Base-by-base conservation (phyloP, 2,888 invertebrate genomes). In the Masnerella sp. region DNA sequence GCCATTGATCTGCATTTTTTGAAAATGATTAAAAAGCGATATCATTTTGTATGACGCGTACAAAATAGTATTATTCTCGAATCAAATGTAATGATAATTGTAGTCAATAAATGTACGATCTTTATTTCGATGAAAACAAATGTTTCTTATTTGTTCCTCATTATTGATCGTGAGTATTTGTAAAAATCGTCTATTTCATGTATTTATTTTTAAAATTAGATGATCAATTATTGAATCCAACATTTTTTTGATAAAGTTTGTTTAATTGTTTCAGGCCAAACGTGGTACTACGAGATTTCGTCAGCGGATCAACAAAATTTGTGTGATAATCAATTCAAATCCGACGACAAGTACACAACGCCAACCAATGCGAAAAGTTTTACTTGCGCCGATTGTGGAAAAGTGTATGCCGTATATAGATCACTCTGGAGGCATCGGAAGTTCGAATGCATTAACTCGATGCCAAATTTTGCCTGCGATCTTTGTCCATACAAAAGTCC, bases 381-480 rank as follows among this genome's bases (percentile, higher is more conserved):
- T 68, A 54, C 76, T n/a, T 86, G 86, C 58, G 51, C 69, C 5
- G 81, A 82, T 20, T 86, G 86, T 59, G 85, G 86, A 20, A 85
- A 84, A 43, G 68, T 77, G 11, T 86, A 86, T 68, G 78, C 81
- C 9, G 85, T 84, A 2, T 76, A 79, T 40, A 81, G 85, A 18
- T 86, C 85, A 0, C 77, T 85, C 0, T 83, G 85, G 85, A 77
- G 86, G 22, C 86, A 86, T 61, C 81, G 79, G 22, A 86, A 85
- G 40, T 85, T 81, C 76, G 86, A 85, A 58, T 86, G 86, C 68
- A 75, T 86, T 51, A 84, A 86, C 51, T 77, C 86, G 0, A 78
- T 79, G 54, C 86, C 86, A 0, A 84, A 79, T 14, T 76, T 80
- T 30, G 68, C 76, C 8, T 86, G 85, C 74, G 82, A 83, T 5